phyloP scores from a whole-genome alignment of 2,888 invertebrate genomes.

The Hedychridium roseum region DNA sequence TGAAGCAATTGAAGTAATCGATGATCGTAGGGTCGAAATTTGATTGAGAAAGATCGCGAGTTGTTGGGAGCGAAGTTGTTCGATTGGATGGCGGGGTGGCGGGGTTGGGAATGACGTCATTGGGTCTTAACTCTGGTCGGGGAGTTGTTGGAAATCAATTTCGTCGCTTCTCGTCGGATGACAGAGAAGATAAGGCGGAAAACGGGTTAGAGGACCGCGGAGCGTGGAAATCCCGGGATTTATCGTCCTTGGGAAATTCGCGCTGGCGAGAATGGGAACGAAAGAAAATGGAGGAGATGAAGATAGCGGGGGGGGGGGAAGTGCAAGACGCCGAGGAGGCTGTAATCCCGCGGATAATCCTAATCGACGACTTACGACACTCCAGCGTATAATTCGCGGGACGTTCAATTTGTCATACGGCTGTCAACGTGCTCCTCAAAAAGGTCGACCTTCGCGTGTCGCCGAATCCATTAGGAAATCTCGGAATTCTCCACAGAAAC shows the following conservation, averaged over 20 bases:
- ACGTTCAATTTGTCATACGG: conserved; percentile 30
- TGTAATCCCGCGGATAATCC: conserved; percentile 51
- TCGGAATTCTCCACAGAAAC: too few species aligned
- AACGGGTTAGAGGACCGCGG: conserved; percentile 8
- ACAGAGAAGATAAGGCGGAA: conserved; percentile 3
- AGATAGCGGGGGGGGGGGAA: conserved; percentile 15
- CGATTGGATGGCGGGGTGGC: too few species aligned
- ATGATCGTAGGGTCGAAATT: too few species aligned
- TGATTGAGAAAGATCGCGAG: too few species aligned
- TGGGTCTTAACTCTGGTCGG: too few species aligned
- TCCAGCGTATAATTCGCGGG: conserved; percentile 34
- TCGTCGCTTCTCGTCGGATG: background rate
- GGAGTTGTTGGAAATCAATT: too few species aligned
- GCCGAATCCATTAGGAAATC: conserved; percentile 3
- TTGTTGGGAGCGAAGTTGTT: too few species aligned
- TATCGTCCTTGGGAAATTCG: conserved; percentile 16
- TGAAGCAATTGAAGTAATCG: too few species aligned
- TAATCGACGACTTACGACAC: conserved; percentile 48
- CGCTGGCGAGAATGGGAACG: background rate
- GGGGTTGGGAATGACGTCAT: too few species aligned
- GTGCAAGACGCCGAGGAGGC: conserved; percentile 13
- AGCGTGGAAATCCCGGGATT: conserved; percentile 28
- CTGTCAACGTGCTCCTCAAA: background rate
- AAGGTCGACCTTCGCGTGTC: too few species aligned
- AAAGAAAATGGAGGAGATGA: conserved; percentile 5